Evolutionary conservation across 1,140 invertebrate genomes (phyloP), one percentile per base, ranked within the genome.

Genomic region (Seison nebaliae): DNA sequence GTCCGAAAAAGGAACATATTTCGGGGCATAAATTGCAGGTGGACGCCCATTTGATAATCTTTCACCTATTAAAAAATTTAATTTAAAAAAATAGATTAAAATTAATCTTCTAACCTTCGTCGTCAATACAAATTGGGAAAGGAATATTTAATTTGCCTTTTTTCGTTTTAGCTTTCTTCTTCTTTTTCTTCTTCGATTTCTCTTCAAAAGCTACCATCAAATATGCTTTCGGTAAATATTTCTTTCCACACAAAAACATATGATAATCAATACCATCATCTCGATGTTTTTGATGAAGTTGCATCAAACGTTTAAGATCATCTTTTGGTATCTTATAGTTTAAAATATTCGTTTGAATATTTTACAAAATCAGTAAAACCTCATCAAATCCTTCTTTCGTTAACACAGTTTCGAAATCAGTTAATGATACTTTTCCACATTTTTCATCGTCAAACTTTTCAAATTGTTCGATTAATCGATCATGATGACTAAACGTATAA

Each of bases 121-220:
- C 48, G 31, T 49, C 31, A 11, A 47, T 48, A 45, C 56, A 59
- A 7, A 60, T 57, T 4, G 53, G 54, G 51, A 60, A 52, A 4
- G 53, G 46, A 26, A 57, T 42, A 47, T 58, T 59, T 28, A 50
- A 54, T 35, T 59, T 57, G 18, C 49, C 49, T 32, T 54, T 53
- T 44, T 54, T 53, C 31, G 46, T 35, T 6, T 34, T 34, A 33
- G 36, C 36, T 6, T 43, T 39, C 33, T 48, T 47, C 23, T 49
- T 50, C 42, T 56, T 55, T 44, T 57, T 55, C 34, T 54, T 57
- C 38, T 56, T 56, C 44, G 54, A 53, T 38, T 59, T 59, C 15
- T 47, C 50, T 44, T 55, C 55, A 46, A 53, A 60, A 19, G 54
- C 48, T 44, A 44, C 47, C 44, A 51, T 49, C 23, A 57, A 44